Conservation (phyloP, 1,140 invertebrate species). For the Cylas formicarius region DNA sequence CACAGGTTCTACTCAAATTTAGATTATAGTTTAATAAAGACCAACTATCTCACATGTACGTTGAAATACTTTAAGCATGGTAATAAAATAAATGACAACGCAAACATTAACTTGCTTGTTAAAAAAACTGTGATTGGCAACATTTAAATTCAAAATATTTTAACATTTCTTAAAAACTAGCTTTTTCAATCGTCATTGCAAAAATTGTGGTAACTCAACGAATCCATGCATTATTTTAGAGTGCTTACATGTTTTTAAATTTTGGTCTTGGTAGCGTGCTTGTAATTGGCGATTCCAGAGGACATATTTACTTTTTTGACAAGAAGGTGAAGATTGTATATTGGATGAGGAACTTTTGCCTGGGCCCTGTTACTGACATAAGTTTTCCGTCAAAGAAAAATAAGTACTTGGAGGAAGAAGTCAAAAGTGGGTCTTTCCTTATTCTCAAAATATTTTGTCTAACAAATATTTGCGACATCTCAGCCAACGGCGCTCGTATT, state of each 20-base stretch:
- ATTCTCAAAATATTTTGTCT: no score
- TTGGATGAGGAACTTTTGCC: conserved; percentile 44
- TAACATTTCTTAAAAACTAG: no score
- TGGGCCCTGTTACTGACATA: conserved; percentile 44
- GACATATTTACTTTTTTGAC: conserved; percentile 51
- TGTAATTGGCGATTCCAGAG: conserved; percentile 45
- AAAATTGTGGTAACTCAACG: no score
- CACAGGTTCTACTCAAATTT: no score
- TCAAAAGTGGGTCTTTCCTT: no score
- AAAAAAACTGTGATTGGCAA: neutral
- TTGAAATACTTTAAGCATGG: no score
- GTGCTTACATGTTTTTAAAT: conserved; percentile 1
- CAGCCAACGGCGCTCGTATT: no score
- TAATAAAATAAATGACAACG: no score
- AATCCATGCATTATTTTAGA: neutral
- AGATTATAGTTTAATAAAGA: no score
- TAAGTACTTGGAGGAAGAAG: neutral
- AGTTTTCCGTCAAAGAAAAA: conserved; percentile 45
- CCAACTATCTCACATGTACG: no score
- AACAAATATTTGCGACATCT: no score
- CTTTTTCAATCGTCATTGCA: no score
- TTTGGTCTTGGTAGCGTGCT: conserved; percentile 39
- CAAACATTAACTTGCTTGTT: neutral
- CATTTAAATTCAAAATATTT: conserved; percentile 1
- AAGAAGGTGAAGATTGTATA: conserved; percentile 47